Evolutionary conservation across 2,797 vertebrate species (phyloP), one percentile per base, ranked within the genome.

Genomic region (Cottoperca gobio): DNA sequence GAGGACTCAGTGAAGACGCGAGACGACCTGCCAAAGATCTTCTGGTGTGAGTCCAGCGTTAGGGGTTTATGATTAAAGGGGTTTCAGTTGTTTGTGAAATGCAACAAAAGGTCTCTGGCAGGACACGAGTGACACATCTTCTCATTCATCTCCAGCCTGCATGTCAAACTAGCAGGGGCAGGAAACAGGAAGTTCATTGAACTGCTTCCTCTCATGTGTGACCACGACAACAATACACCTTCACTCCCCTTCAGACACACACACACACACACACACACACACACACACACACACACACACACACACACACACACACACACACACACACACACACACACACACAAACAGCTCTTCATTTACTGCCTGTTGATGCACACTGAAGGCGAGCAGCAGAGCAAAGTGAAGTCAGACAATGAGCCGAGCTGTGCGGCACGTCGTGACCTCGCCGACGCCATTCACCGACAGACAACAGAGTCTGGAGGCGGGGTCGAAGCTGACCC

Each of bases 131-230:
- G n/a, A 33, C 31, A 33, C 31, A 8, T 70, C 19, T 5, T 21
- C 28, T 50, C 63, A 63, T 81, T 79, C 66, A 59, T 63, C 31
- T 74, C 63, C 63, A 70, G 72, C 19, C 74, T 63, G 39, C 14
- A 26, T 55, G 67, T 70, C 63, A 54, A 60, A 77, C 73, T 33
- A 82, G 23, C 66, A 21, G 43, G 8, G 74, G 53, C 14, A 23
- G 52, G 62, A 66, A 81, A 68, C 53, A 70, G 79, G 82, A 85
- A 79, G 79, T 83, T 21, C 62, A 79, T 67, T 83, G 39, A 81
- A 61, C 63, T 11, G 35, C 77, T 69, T 64, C 39, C 28, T 72
- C n/a, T 81, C 74, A 72, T 70, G 73, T 75, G 77, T 79, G 75
- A 77, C 66, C 64, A 19, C 17, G 11, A 59, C 24, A 35, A 84